These are phyloP conservation scores for Procambarus clarkii DNA, from an alignment of 1,140 invertebrate species.

Conservation along the genomic window DNA sequence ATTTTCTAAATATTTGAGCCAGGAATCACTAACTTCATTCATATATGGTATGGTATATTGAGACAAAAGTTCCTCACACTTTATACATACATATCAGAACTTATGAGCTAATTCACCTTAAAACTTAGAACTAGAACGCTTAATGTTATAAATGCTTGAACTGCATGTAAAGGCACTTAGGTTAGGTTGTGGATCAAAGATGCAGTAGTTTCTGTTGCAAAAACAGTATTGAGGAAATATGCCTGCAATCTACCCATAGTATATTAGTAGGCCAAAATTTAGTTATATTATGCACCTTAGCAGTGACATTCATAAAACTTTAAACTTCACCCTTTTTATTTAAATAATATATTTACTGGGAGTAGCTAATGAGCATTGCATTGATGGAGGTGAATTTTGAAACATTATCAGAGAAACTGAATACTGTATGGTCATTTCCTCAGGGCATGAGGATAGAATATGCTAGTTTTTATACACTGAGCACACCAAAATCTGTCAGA, in stretches of 20 bases:
- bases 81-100: conserved; percentile 26
- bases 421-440: not conserved
- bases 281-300: not conserved
- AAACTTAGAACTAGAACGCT: conserved; percentile 19
- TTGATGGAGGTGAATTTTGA: not conserved
- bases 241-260: not conserved
- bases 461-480: not conserved
- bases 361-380: not conserved
- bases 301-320: not conserved
- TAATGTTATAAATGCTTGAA: conserved; percentile 53
- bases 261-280: not conserved
- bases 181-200: conserved; percentile 43
- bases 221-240: not conserved
- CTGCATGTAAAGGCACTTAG: conserved; percentile 55
- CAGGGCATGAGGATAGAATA: not conserved
- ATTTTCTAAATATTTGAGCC: not conserved
- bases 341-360: not conserved
- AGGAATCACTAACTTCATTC: not conserved
- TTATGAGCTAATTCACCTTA: conserved; percentile 15
- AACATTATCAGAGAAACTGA: not conserved
- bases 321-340: not conserved
- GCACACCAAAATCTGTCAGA: too few relatives aligned
- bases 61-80: conserved; percentile 11
- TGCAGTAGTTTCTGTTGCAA: not conserved
- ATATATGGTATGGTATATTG: not conserved